phyloP scores from a whole-genome alignment of 2,888 invertebrate genomes.

The Dione vanillae region DNA sequence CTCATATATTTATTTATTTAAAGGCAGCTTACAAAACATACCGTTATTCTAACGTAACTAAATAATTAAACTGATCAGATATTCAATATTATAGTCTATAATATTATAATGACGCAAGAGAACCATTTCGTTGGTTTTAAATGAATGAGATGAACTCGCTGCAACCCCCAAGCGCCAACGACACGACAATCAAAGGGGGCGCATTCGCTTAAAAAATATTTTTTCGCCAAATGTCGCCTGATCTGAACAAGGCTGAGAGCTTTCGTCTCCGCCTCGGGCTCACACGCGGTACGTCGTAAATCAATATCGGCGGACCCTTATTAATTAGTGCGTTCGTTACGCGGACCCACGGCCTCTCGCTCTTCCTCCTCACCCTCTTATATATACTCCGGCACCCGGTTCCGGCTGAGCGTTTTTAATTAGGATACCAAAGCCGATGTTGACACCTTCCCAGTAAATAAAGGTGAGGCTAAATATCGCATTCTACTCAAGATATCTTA shows the following conservation, averaged over 20 bases:
- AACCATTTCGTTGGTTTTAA: too few relatives aligned
- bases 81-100: too few relatives aligned
- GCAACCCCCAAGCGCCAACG: background rate
- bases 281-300: constrained; percentile 74
- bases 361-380: constrained; percentile 43
- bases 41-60: too few relatives aligned
- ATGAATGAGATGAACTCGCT: background rate
- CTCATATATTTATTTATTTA: too few relatives aligned
- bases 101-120: too few relatives aligned
- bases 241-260: constrained; percentile 31
- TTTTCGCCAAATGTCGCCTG: constrained; percentile 15
- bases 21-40: too few relatives aligned
- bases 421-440: constrained; percentile 67
- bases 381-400: constrained; percentile 47
- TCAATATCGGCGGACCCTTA: constrained; percentile 83
- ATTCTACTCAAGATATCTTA: constrained; percentile 31
- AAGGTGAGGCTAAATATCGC: constrained; percentile 49
- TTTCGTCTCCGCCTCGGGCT: constrained; percentile 48
- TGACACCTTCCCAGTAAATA: constrained; percentile 66
- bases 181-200: background rate
- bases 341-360: constrained; percentile 61
- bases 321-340: constrained; percentile 82
- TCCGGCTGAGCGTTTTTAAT: constrained; percentile 76
- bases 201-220: background rate
- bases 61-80: too few relatives aligned